Evolutionary conservation across 2,888 invertebrate genomes (phyloP).

Genomic region (Nesidiocoris tenuis): DNA sequence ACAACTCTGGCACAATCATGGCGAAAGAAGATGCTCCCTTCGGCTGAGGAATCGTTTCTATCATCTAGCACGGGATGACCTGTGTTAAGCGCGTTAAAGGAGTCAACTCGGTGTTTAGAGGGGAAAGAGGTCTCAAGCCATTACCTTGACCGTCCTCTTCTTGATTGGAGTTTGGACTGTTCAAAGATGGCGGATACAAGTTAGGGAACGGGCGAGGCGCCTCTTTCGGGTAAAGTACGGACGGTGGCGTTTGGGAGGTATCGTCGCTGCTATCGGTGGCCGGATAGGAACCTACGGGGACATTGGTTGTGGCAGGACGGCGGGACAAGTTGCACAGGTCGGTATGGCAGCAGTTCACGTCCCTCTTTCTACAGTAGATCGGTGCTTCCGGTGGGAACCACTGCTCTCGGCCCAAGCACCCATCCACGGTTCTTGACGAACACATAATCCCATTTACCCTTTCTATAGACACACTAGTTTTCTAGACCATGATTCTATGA

Average conservation of each 20-base stretch:
- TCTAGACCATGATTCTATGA: background rate
- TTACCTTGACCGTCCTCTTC: constrained; percentile 27
- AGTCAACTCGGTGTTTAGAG: background rate
- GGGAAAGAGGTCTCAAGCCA: constrained; percentile 11
- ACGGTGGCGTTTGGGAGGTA: background rate
- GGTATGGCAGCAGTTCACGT: constrained; percentile 25
- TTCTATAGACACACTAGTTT: background rate
- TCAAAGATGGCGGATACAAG: background rate
- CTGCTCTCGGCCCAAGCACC: constrained; percentile 59
- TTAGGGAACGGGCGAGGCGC: background rate
- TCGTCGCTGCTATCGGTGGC: background rate
- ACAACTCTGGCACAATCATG: too few species aligned
- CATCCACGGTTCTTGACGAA: constrained; percentile 49
- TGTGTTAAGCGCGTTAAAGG: constrained; percentile 12
- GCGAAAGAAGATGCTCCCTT: background rate
- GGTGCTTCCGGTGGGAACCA: constrained; percentile 66
- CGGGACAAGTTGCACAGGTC: constrained; percentile 44
- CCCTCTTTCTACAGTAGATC: constrained; percentile 32
- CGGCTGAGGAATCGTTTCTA: background rate
- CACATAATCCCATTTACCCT: constrained; percentile 35
- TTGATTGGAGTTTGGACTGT: background rate
- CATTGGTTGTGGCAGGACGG: background rate
- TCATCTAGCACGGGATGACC: background rate
- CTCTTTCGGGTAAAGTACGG: constrained; percentile 17
- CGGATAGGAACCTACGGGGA: background rate